phyloP scores from a whole-genome alignment of 2,797 vertebrate genomes.

The Crenichthys baileyi region DNA sequence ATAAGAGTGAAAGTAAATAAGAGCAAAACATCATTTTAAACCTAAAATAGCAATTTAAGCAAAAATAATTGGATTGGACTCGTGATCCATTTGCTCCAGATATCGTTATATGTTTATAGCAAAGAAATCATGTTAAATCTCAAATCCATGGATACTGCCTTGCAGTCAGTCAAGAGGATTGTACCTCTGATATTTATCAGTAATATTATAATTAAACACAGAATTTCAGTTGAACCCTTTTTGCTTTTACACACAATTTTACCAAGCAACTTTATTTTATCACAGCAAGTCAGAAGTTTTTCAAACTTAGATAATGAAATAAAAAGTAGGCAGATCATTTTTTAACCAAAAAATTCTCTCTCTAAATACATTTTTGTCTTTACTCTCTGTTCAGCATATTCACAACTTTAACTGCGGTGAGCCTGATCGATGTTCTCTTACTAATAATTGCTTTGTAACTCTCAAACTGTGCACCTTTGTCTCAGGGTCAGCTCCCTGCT shows the following conservation, averaged over 20 bases:
- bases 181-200: background rate
- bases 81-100: background rate
- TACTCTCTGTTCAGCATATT: background rate
- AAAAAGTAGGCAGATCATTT: background rate
- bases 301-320: background rate
- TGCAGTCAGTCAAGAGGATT: background rate
- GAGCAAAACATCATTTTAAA: background rate
- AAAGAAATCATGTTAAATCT: background rate
- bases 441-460: background rate
- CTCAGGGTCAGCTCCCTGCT: conserved; percentile 86
- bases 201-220: background rate
- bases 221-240: background rate
- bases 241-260: background rate
- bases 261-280: background rate
- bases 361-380: background rate
- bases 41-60: background rate
- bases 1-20: background rate
- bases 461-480: conserved; percentile 83
- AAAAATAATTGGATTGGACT: background rate
- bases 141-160: background rate
- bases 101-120: background rate
- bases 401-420: background rate
- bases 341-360: background rate
- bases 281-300: background rate
- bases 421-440: background rate